These are phyloP conservation scores for Neodiprion pinetum DNA, from an alignment of 1,140 invertebrate species.

Conservation along the genomic window DNA sequence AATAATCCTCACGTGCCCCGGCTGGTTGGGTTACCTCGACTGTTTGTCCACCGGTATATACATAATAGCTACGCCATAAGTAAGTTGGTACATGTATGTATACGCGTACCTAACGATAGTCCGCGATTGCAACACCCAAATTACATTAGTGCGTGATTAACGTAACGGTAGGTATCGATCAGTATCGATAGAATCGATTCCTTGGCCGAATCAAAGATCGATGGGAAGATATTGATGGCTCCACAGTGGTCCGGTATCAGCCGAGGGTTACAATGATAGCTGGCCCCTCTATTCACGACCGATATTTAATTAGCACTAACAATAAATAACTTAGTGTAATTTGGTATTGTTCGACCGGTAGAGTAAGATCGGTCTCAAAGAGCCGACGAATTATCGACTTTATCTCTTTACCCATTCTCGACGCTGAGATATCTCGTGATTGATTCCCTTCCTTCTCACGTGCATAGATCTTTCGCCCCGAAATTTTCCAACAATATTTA, in stretches of 20 bases:
- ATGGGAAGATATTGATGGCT: neutral
- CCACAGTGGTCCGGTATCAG: neutral
- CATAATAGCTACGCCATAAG: too few species aligned
- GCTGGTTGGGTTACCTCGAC: too few species aligned
- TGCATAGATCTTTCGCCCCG: neutral
- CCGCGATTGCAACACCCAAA: slow-evolving; percentile 34
- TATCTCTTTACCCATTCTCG: neutral
- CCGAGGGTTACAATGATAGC: slow-evolving; percentile 27
- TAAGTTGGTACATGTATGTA: too few species aligned
- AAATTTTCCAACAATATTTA: too few species aligned
- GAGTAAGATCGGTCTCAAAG: slow-evolving; percentile 18
- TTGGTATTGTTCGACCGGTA: slow-evolving; percentile 39
- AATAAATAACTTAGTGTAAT: slow-evolving; percentile 43
- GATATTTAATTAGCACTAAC: slow-evolving; percentile 40
- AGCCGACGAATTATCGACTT: slow-evolving; percentile 2
- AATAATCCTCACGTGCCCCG: neutral
- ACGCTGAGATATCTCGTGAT: neutral
- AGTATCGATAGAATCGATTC: slow-evolving; percentile 9
- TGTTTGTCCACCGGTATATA: too few species aligned
- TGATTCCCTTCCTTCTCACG: neutral
- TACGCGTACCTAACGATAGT: slow-evolving; percentile 30
- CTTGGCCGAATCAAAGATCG: neutral
- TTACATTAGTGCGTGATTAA: slow-evolving; percentile 43
- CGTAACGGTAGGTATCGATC: slow-evolving; percentile 46
- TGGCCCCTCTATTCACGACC: slow-evolving; percentile 32